Evolutionary conservation across 2,888 invertebrate species (phyloP), one percentile per base, ranked within the genome.

Genomic region (Nycteola revayana): DNA sequence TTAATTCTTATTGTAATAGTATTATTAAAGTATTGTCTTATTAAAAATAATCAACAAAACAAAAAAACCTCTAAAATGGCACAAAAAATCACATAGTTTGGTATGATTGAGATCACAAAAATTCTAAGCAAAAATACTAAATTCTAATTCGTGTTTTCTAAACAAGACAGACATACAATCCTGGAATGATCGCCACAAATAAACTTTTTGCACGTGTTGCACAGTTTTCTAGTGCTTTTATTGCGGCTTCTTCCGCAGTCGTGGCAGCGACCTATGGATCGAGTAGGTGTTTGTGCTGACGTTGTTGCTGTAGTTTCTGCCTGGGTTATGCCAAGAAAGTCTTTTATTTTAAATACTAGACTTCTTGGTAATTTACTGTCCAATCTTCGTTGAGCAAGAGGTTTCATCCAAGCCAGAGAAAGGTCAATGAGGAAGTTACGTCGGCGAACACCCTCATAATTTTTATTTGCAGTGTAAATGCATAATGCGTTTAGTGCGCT

Each of bases 401-500:
- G 33, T 22, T 36, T 36, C 36, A 41, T 36, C 36, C 29, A 36
- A 24, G 31, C 29, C 27, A 36, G 31, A 21, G 42, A 29, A 26
- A 42, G 28, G 26, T 34, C 28, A 9, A 31, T 34, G 4, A 36
- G 30, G 20, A 42, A 33, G 1, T 31, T 26, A 24, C 14, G 31
- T 11, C 30, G 22, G 10, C 14, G 9, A 11, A 18, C 10, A n/a
- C 14, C 9, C 18, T 14, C 28, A 7, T 17, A 21, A 8, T 18
- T 26, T 26, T 33, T 33, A 24, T 47, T 41, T 17, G 36, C 35
- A 18, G 21, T 26, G 32, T 29, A 34, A 9, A 42, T 30, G 10
- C 32, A 32, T 20, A 36, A 9, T 2, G 35, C 33, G 24, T 52
- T 52, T 9, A 52, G 42, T 26, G 35, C 45, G 29, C 32, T 39